Evolutionary conservation across 2,888 invertebrate species (phyloP).

Genomic region (Metacarcinus magister): DNA sequence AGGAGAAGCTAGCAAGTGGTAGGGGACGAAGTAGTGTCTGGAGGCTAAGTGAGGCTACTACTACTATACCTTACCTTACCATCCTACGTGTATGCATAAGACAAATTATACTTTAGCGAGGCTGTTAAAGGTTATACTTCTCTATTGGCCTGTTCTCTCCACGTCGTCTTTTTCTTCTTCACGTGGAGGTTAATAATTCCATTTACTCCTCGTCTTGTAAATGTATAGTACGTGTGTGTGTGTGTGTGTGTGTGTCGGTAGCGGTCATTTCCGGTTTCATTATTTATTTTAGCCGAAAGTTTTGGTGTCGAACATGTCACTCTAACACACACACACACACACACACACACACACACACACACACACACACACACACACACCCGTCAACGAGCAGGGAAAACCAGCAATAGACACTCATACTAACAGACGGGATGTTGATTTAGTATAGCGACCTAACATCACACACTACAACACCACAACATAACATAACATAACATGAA

Average conservation of each 20-base stretch:
- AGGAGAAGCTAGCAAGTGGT: background rate
- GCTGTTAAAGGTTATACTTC: no score
- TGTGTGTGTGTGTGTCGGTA: background rate
- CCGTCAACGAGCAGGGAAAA: background rate
- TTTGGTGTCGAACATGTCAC: background rate
- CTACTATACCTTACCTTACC: no score
- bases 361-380: constrained; percentile 43
- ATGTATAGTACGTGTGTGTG: background rate
- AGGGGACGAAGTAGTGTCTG: background rate
- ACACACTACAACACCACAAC: background rate
- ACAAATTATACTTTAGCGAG: no score
- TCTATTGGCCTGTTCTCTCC: no score
- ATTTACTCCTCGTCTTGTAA: no score
- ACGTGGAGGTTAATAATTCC: no score
- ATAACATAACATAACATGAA: background rate
- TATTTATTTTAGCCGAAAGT: background rate
- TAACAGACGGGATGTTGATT: no score
- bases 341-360: constrained; percentile 63
- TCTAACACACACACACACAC: constrained; percentile 39
- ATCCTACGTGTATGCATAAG: no score
- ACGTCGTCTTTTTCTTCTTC: background rate
- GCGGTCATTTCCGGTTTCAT: background rate
- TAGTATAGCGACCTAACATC: background rate
- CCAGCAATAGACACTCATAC: background rate
- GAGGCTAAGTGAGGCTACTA: no score